Conservation (phyloP, 2,888 invertebrate species). For the Deroplatys truncata region DNA sequence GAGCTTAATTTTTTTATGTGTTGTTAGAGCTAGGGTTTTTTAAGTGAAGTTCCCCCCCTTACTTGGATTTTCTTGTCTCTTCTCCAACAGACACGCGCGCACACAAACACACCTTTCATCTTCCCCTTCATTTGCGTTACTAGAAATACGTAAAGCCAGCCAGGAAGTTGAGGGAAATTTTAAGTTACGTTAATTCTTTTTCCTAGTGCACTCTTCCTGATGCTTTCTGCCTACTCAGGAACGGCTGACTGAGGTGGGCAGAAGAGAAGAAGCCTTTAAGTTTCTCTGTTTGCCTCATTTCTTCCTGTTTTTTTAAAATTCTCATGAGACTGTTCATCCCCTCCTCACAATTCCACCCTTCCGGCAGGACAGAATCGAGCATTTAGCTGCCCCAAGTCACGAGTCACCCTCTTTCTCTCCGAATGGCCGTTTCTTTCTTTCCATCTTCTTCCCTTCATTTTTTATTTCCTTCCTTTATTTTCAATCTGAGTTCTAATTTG, state of each 20-base stretch:
- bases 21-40: constrained; percentile 8
- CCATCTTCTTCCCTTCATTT: not conserved
- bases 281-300: constrained; percentile 11
- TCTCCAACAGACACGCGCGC: not conserved
- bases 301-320: constrained; percentile 16
- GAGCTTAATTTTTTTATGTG: constrained; percentile 28
- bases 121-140: constrained; percentile 4
- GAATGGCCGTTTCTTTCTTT: not conserved
- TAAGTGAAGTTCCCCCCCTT: not conserved
- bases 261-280: not conserved
- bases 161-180: constrained; percentile 12
- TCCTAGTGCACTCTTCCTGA: not conserved
- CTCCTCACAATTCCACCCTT: not conserved
- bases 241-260: not conserved
- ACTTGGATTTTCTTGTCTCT: not conserved
- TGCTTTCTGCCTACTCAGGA: not conserved
- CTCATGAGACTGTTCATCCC: constrained; percentile 13
- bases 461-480: constrained; percentile 19
- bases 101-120: not conserved
- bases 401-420: not conserved
- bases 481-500: constrained; percentile 26
- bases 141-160: not conserved
- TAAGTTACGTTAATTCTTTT: constrained; percentile 20
- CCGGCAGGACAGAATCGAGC: not conserved
- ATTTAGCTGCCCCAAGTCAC: constrained; percentile 9